These are phyloP conservation scores for Tupiocoris notatus DNA, from an alignment of 2,888 invertebrate genomes.

Conservation along the genomic window DNA sequence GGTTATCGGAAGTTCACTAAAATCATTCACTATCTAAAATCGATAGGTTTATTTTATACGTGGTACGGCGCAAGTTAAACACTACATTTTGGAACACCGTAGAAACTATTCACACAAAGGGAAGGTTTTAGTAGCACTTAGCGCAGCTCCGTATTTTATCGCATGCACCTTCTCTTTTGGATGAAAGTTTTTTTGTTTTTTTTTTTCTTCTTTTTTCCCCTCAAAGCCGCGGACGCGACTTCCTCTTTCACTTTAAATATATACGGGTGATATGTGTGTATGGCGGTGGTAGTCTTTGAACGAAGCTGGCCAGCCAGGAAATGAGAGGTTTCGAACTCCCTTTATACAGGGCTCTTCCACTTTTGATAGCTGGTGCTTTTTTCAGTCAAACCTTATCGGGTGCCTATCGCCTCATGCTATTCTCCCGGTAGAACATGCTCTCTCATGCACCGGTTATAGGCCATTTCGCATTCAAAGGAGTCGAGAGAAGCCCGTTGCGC, in stretches of 20 bases:
- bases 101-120: slow-evolving; percentile 11
- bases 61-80: too few relatives aligned
- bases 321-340: neutral
- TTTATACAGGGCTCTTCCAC: neutral
- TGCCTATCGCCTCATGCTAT: neutral
- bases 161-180: neutral
- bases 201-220: neutral
- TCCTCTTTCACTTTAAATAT: slow-evolving; percentile 15
- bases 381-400: neutral
- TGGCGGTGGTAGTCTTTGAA: slow-evolving; percentile 4
- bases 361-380: neutral
- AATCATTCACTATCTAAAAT: too few relatives aligned
- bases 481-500: neutral
- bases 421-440: neutral
- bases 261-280: slow-evolving; percentile 1
- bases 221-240: too few relatives aligned
- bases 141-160: neutral
- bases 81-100: too few relatives aligned
- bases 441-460: slow-evolving; percentile 6
- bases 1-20: too few relatives aligned
- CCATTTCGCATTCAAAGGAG: neutral
- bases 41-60: too few relatives aligned
- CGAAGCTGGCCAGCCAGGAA: neutral
- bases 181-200: neutral
- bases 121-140: slow-evolving; percentile 3